These are phyloP conservation scores for Cylas formicarius DNA, from an alignment of 1,140 invertebrate genomes.

Conservation along the genomic window DNA sequence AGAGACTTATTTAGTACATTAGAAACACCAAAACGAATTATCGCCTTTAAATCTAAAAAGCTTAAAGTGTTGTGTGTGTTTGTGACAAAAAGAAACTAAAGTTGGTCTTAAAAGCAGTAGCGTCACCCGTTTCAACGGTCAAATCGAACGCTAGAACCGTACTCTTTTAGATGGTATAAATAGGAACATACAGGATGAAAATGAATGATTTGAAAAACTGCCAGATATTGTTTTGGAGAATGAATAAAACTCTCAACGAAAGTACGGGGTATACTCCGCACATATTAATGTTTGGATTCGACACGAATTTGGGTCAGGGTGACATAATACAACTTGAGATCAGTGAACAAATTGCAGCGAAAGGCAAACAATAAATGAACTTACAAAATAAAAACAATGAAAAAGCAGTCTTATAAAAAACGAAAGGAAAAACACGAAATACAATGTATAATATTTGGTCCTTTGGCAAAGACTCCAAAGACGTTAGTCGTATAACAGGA, in stretches of 20 bases:
- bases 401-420: conserved; percentile 13
- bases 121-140: conserved; percentile 1
- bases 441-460: conserved; percentile 12
- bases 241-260: no score
- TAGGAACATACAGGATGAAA: no score
- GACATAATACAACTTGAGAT: conserved; percentile 3
- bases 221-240: no score
- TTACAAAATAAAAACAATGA: conserved; percentile 12
- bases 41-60: no score
- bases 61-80: no score
- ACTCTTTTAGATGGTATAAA: no score
- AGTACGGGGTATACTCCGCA: no score
- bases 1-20: no score
- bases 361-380: conserved; percentile 10
- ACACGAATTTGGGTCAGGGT: conserved; percentile 5
- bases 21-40: no score
- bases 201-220: no score
- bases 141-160: no score
- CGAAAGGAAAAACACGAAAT: conserved; percentile 12
- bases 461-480: conserved; percentile 8
- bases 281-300: no score
- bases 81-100: not conserved
- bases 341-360: conserved; percentile 5
- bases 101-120: not conserved
- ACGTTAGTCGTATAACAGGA: conserved; percentile 11